Conservation (phyloP, 2,113 vertebrate genomes). For the Dicentrarchus labrax region DNA sequence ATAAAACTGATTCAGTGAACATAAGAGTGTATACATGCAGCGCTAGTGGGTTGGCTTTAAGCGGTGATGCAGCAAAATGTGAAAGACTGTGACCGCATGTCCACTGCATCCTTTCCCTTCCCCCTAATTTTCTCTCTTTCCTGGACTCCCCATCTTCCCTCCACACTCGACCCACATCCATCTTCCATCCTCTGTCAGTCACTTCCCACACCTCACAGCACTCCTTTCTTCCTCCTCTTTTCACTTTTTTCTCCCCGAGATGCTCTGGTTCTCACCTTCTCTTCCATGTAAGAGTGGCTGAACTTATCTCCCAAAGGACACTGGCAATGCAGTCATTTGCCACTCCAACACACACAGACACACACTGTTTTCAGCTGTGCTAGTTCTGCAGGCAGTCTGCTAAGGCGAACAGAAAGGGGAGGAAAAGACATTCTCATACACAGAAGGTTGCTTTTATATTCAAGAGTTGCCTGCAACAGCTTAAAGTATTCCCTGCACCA, state of each 20-base stretch:
- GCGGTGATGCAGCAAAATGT: conserved; percentile 24
- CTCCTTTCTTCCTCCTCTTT: conserved; percentile 9
- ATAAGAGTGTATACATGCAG: background rate
- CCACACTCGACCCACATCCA: background rate
- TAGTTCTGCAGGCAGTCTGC: conserved; percentile 10
- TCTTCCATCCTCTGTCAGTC: conserved; percentile 15
- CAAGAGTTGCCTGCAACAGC: background rate
- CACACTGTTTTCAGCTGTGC: conserved; percentile 10
- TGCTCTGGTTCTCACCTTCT: conserved; percentile 9
- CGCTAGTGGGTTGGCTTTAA: conserved; percentile 1
- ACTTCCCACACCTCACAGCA: conserved; percentile 17
- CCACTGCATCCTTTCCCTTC: background rate
- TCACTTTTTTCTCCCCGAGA: conserved; percentile 5
- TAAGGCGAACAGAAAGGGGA: background rate
- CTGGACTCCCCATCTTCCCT: conserved; percentile 24
- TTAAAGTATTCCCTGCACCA: background rate
- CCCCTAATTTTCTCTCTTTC: background rate
- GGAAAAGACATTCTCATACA: background rate
- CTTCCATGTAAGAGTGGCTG: conserved; percentile 19
- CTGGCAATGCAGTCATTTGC: conserved; percentile 16
- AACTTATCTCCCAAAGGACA: conserved; percentile 39
- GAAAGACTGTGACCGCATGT: background rate
- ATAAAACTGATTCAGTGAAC: background rate
- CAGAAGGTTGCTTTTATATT: conserved; percentile 6
- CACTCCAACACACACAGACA: background rate